Evolutionary conservation across 2,888 invertebrate genomes (phyloP).

Genomic region (Leucoptera coffeella): DNA sequence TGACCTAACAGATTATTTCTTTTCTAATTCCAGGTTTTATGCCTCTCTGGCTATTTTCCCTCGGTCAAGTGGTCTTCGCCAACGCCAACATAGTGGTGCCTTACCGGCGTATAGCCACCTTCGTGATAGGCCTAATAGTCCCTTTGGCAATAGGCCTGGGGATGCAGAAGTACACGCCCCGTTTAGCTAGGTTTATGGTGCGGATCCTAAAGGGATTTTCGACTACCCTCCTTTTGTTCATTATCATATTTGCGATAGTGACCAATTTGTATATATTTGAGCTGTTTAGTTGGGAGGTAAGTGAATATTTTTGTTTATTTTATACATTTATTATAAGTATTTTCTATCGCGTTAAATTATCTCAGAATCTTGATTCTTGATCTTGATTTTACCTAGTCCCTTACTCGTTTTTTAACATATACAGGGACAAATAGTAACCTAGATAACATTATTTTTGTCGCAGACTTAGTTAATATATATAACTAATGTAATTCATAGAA

Average conservation of each 20-base stretch:
- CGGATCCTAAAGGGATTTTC: conserved; percentile 82
- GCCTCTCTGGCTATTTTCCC: conserved; percentile 86
- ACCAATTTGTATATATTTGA: conserved; percentile 87
- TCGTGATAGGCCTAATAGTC: conserved; percentile 69
- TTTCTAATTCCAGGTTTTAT: conserved; percentile 62
- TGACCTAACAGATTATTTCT: conserved; percentile 1
- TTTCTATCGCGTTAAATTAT: no score
- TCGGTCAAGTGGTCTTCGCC: conserved; percentile 71
- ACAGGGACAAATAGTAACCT: no score
- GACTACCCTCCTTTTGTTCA: conserved; percentile 70
- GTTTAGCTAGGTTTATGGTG: conserved; percentile 63
- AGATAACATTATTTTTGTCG: no score
- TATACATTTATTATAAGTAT: no score
- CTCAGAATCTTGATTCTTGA: no score
- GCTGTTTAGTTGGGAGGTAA: conserved; percentile 82
- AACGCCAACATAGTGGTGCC: conserved; percentile 70
- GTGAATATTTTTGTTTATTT: conserved; percentile 9
- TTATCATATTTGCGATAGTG: conserved; percentile 78
- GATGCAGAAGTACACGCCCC: conserved; percentile 66
- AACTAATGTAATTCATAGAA: no score
- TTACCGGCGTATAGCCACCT: conserved; percentile 66
- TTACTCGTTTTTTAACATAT: no score
- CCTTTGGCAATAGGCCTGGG: conserved; percentile 55
- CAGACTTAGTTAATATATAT: no score
- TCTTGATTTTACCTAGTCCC: no score